Base-by-base conservation (phyloP, 2,888 invertebrate species). In the Junonia oenone region DNA sequence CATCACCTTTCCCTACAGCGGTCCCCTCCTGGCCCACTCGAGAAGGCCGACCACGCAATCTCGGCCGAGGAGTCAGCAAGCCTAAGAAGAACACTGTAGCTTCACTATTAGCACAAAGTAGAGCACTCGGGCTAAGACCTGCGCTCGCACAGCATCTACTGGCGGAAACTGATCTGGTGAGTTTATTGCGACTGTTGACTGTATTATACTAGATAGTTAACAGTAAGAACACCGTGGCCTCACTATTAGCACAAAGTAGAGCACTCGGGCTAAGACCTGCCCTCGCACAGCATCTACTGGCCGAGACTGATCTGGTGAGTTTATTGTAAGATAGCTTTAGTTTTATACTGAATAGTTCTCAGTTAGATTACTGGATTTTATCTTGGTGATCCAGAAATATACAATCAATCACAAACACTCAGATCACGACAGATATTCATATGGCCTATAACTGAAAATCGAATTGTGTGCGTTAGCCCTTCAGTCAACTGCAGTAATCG, bases 31-130 rank as follows among this genome's bases (percentile, higher is more conserved):
- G 90, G 88, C 81, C 86, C 1, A 69, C 78, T 37, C 94, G 96
- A 61, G 96, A 96, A 73, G 95, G 96, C 2, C 84, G 96, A 29
- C 96, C 96, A 0, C 91, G 96, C 8, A 96, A 97, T 83, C 91
- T 97, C 22, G 97, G 97, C 19, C 92, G 96, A 5, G 97, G 97
- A 0, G 96, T 96, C 17, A 96, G 96, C 69, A 96, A 96, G 78
- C 97, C 97, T 61, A 97, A 97, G 91, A 97, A 97, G 91, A 97
- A 97, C 78, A 97, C 97, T 0, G 97, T 97, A 0, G 97, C 97
- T 0, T 97, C 97, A 1, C 84, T 97, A 49, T 83, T 97, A 63
- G 97, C 97, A 0, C 97, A 97, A 84, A 96, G 96, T 73, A 86
- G 97, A 56, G 97, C 96, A 4, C 91, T 96, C 33, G 96, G 96